These are phyloP conservation scores for Sycophaga agraensis DNA, from an alignment of 1,140 invertebrate species.

Conservation along the genomic window DNA sequence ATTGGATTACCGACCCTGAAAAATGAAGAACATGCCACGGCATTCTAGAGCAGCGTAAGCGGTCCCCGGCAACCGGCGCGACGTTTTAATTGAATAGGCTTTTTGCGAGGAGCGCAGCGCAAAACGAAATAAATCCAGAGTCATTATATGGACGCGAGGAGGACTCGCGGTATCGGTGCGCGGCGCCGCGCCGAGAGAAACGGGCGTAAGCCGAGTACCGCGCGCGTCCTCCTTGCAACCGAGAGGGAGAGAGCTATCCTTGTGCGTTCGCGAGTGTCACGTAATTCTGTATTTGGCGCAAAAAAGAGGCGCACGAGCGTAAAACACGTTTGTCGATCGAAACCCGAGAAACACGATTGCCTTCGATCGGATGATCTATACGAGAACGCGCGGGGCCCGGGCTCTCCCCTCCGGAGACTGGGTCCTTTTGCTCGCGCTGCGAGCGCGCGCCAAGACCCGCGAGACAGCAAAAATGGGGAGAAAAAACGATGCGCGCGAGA, in stretches of 20 bases:
- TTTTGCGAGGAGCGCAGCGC: background rate
- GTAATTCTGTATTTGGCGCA: constrained; percentile 29
- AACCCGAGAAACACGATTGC: constrained; percentile 34
- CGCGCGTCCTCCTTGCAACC: no score
- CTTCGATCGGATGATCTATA: constrained; percentile 34
- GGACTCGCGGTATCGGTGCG: background rate
- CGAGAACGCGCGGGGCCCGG: background rate
- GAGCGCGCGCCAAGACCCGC: background rate
- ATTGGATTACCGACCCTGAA: constrained; percentile 1
- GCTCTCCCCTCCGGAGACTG: no score
- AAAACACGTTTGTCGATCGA: constrained; percentile 32
- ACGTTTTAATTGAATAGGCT: constrained; percentile 24
- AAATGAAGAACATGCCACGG: background rate
- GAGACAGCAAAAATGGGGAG: background rate
- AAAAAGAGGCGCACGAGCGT: constrained; percentile 18
- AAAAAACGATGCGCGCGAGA: no score
- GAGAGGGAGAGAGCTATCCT: background rate
- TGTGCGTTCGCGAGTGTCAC: constrained; percentile 13
- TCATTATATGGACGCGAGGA: constrained; percentile 3
- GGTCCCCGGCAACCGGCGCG: background rate
- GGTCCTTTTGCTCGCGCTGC: background rate
- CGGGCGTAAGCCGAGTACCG: constrained; percentile 1
- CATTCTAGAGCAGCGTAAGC: constrained; percentile 1
- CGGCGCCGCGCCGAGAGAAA: background rate
- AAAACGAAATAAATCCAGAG: constrained; percentile 5